phyloP scores from a whole-genome alignment of 2,888 invertebrate genomes.

The Smittia sp. region DNA sequence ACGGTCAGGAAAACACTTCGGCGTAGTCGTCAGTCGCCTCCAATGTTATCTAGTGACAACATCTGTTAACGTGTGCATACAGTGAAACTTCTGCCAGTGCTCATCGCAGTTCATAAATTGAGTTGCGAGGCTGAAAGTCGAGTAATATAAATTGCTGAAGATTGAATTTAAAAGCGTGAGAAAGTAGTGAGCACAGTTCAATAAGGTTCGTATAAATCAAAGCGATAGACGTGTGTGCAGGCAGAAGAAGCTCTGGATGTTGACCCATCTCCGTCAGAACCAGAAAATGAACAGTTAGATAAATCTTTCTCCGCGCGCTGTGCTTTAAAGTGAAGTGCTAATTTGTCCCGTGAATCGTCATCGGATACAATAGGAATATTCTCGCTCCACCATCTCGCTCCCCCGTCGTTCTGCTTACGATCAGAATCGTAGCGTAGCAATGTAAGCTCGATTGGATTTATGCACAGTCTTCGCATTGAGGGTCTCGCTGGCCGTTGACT shows the following conservation, averaged over 20 bases:
- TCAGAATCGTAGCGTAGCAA: neutral
- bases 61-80: neutral
- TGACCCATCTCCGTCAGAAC: neutral
- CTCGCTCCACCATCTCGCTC: neutral
- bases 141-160: too few species aligned
- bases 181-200: neutral
- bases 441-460: neutral
- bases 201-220: conserved; percentile 8
- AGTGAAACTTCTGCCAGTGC: neutral
- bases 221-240: neutral
- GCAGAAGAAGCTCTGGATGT: neutral
- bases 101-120: too few species aligned
- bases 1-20: too few species aligned
- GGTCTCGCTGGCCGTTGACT: neutral
- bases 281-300: neutral
- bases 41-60: neutral
- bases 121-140: too few species aligned
- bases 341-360: neutral
- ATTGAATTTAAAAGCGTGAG: neutral
- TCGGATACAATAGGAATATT: neutral
- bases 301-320: neutral
- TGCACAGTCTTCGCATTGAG: neutral
- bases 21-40: neutral
- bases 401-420: neutral
- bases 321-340: conserved; percentile 3